Base-by-base conservation (phyloP, 2,888 invertebrate species). In the Endomychus coccineus region DNA sequence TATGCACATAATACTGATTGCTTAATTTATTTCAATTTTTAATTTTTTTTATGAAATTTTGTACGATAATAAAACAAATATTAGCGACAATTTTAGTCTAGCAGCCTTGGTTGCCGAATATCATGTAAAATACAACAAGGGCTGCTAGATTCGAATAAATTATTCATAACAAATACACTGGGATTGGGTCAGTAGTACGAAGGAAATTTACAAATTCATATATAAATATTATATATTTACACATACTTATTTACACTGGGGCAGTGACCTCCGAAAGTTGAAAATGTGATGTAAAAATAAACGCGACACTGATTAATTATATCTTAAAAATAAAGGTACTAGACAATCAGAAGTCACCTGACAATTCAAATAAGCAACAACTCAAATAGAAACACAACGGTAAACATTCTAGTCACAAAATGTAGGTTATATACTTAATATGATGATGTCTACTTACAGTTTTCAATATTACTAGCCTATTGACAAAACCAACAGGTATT, bases 181-280 rank as follows among this genome's bases (percentile, higher is more conserved):
- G 36, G 21, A 31, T 39, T 40, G 42, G 46, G 15, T 32, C 15
- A 36, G 14, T 27, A 37, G 36, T 31, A 37, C 12, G 58, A 58
- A 58, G 57, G 59, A 60, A 62, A 59, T 61, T 55, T 62, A 62
- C 58, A 61, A 56, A 54, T 48, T 51, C 37, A 51, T 50, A 48
- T 48, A 58, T 55, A 55, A 54, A 56, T 55, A 57, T 55, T 19
- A 25, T 36, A 31, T 59, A 61, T 60, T 51, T 57, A 59, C 56
- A 60, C 46, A 47, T 51, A 48, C 49, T 51, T 55, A 59, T 61
- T 50, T 58, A 59, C 52, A 58, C 22, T 27, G 32, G 33, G 33
- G 21, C 19, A 38, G 30, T 47, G 50, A 52, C 51, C 42, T 51
- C 48, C 45, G 42, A 36, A 43, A n/a, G n/a, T n/a, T n/a, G n/a